Percentiles rank a stretch among this genome's conserved stretches.
phyloP scores from a whole-genome alignment of 2,888 invertebrate genomes.

The Harmothoe impar region DNA sequence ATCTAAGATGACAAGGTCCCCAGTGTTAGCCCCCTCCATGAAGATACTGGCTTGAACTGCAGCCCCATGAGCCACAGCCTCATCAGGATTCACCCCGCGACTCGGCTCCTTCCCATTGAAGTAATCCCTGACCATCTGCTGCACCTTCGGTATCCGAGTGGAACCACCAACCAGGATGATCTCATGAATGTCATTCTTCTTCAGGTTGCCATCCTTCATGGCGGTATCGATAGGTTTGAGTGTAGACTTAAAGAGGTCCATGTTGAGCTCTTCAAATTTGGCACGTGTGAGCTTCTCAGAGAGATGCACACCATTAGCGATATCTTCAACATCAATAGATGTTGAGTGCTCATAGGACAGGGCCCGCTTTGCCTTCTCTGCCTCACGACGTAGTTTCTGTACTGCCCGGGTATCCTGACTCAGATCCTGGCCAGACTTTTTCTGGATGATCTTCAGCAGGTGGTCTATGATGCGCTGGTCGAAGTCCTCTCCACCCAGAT shows the following conservation, averaged over 20 bases:
- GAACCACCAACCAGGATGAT: slow-evolving; percentile 99
- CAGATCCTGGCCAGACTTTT: slow-evolving; percentile 98
- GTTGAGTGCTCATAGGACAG: slow-evolving; percentile 97
- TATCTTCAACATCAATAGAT: slow-evolving; percentile 98
- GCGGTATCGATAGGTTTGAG: slow-evolving; percentile 97
- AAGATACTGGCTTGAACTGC: slow-evolving; percentile 99
- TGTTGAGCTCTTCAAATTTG: slow-evolving; percentile 99
- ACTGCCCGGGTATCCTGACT: slow-evolving; percentile 96
- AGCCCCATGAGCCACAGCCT: slow-evolving; percentile 99
- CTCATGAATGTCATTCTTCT: slow-evolving; percentile 98
- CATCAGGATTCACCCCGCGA: slow-evolving; percentile 98
- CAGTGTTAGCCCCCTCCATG: slow-evolving; percentile 97
- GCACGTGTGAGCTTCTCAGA: slow-evolving; percentile 98
- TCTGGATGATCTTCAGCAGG: slow-evolving; percentile 98
- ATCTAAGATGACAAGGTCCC: slow-evolving; percentile 97
- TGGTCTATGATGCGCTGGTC: slow-evolving; percentile 99
- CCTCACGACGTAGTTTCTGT: slow-evolving; percentile 97
- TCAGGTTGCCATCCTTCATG: slow-evolving; percentile 98
- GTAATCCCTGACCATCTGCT: slow-evolving; percentile 87
- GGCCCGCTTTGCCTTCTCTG: slow-evolving; percentile 98
- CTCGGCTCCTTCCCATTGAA: slow-evolving; percentile 98
- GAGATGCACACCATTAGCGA: slow-evolving; percentile 99
- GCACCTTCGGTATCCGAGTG: slow-evolving; percentile 99
- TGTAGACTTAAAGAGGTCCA: slow-evolving; percentile 91
- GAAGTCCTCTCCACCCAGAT: slow-evolving; percentile 99